These are phyloP conservation scores for Pemphigus obesinymphae DNA, from an alignment of 1,140 invertebrate genomes.

Conservation along the genomic window DNA sequence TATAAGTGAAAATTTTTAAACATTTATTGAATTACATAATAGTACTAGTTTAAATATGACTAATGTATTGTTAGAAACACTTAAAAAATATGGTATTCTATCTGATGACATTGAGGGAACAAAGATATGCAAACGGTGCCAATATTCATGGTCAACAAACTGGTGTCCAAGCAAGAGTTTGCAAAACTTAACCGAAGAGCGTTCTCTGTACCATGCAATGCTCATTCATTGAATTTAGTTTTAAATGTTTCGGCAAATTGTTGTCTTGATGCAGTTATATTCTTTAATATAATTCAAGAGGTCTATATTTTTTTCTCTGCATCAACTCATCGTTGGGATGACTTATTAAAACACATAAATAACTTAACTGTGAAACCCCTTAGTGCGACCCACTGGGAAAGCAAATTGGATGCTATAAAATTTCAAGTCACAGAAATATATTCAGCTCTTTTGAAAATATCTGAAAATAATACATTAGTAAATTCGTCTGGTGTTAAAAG, in stretches of 20 bases:
- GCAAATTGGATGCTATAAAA: slow-evolving; percentile 2
- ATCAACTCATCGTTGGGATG: neutral
- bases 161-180: neutral
- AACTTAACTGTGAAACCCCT: neutral
- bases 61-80: slow-evolving; percentile 11
- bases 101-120: neutral
- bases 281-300: too few species aligned
- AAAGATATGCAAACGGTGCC: neutral
- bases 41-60: slow-evolving; percentile 31
- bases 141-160: neutral
- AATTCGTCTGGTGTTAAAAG: slow-evolving; percentile 44
- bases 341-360: neutral
- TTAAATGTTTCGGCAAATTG: neutral
- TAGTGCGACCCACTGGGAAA: neutral
- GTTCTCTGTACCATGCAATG: neutral
- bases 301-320: too few species aligned
- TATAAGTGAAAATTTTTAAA: slow-evolving; percentile 24
- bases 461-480: slow-evolving; percentile 42
- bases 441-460: slow-evolving; percentile 43
- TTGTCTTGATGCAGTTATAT: too few species aligned
- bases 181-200: neutral
- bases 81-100: neutral
- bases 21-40: slow-evolving; percentile 23
- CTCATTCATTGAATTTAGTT: neutral
- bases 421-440: slow-evolving; percentile 38